These are phyloP conservation scores for Drosophila ustulata DNA, from an alignment of 2,888 invertebrate species.

Conservation along the genomic window DNA sequence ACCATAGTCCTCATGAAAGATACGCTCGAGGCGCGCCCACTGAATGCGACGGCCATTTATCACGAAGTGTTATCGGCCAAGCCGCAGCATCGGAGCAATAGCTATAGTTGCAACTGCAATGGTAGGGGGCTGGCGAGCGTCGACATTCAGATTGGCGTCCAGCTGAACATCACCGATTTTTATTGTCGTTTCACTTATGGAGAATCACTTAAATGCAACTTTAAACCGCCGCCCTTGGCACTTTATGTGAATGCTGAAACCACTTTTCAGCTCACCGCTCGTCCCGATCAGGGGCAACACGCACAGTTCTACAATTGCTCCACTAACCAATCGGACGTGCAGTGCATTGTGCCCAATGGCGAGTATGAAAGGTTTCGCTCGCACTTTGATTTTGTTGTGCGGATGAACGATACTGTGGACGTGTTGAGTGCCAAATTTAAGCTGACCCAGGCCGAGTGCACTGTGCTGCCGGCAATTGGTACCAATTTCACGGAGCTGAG, in stretches of 20 bases:
- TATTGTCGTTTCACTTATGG: neutral
- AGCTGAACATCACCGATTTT: conserved; percentile 4
- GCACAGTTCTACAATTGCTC: neutral
- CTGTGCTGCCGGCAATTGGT: conserved; percentile 1
- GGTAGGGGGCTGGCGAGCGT: neutral
- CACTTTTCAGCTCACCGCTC: neutral
- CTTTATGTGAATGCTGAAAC: neutral
- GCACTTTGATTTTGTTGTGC: neutral
- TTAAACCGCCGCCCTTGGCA: neutral
- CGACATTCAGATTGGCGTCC: conserved; percentile 16
- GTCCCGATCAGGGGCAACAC: no score
- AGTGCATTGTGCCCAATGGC: neutral
- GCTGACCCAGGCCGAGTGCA: neutral
- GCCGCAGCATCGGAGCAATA: neutral
- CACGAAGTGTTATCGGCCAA: neutral
- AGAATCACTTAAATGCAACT: neutral
- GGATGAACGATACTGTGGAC: conserved; percentile 9
- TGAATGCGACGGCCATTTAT: conserved; percentile 3
- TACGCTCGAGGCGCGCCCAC: fast-evolving
- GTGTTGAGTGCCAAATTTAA: fast-evolving
- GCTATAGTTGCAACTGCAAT: conserved; percentile 17
- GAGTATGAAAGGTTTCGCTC: neutral
- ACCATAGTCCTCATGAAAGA: no score
- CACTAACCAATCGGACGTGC: neutral
- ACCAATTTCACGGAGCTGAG: fast-evolving